Evolutionary conservation across 1,140 invertebrate species (phyloP), one percentile per base, ranked within the genome.

Genomic region (Teleopsis dalmanni): DNA sequence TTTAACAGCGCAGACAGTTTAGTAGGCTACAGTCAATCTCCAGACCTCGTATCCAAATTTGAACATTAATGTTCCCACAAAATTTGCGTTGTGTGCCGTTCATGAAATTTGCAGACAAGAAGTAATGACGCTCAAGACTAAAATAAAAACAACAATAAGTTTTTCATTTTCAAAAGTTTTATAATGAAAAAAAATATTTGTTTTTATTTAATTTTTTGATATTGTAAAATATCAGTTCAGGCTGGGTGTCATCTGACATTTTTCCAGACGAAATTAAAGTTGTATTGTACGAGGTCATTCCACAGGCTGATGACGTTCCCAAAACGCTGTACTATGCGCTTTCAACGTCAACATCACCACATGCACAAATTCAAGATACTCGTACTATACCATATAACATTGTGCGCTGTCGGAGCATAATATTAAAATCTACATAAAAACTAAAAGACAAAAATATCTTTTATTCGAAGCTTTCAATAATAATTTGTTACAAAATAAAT

Each of bases 71-170:
- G 57, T 73, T 3, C 77, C 77, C 1, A 76, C 79, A 1, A 83
- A 83, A 57, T 71, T 72, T 60, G 80, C 77, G 3, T 70, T 82
- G 3, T 76, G 71, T 13, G 75, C 76, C 1, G 54, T 83, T 3
- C 72, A 75, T 2, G 78, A 83, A 57, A 74, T 78, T 18, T 60
- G 81, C 3, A 65, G 79, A 19, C 76, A 76, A 26, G 87, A 90
- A 62, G 71, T 90, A 11, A 57, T 71, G 2, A 76, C 49, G 5
- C 53, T 53, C 27, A 55, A 55, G 2, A 57, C 55, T 1, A 52
- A 54, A 21, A 58, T 53, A 1, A 68, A 65, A 34, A 56, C 64
- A 13, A 67, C 65, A 1, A 65, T 65, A 19, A 57, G 61, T 36
- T 14, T 10, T 13, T 7, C 8, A 21, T 11, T 11, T 18, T n/a